Base-by-base conservation (phyloP, 1,140 invertebrate genomes). In the Drosophila insularis region DNA sequence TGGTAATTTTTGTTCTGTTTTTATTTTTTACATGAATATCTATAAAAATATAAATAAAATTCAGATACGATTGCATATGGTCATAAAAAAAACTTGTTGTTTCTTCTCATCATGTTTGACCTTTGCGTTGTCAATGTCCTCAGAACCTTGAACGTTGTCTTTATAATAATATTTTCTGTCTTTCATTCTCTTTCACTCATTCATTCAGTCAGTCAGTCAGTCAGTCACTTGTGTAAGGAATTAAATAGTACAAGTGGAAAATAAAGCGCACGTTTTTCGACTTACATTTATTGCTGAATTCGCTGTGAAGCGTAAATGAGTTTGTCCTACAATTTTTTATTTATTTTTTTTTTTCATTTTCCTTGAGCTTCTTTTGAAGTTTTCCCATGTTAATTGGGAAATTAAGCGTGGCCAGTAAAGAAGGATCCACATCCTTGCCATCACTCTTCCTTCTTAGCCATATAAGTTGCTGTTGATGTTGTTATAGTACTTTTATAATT, bases 331-430 rank as follows among this genome's bases (percentile, higher is more conserved):
- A 35, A 35, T 35, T 58, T 55, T 32, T 55, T 35, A 37, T 55
- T 32, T 55, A 14, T 31, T 32, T 55, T 13, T 39, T 59, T 17
- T 21, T 17, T 23, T 40, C 19, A 19, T 37, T 60, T 37, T 60
- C 14, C 17, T 40, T 60, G 17, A 60, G 13, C 4, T 46, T 50
- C 39, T 74, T 68, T 77, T 73, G 65, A 71, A 75, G 75, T 68
- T 78, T 53, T 79, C 79, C 71, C 80, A 68, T 78, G 78, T 81
- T 81, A 82, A 82, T 82, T 82, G 80, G 74, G 64, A 82, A 81
- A 82, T 68, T 71, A 76, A 72, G 80, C 80, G 68, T 77, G 63
- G 64, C 68, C 62, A 43, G 27, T 50, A 7, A 23, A 23, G 46
- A 14, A 31, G 46, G 40, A 17, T 55, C 35, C n/a, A 32, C 63